These are phyloP conservation scores for Eudemis profundana DNA, from an alignment of 2,888 invertebrate species.

Conservation along the genomic window DNA sequence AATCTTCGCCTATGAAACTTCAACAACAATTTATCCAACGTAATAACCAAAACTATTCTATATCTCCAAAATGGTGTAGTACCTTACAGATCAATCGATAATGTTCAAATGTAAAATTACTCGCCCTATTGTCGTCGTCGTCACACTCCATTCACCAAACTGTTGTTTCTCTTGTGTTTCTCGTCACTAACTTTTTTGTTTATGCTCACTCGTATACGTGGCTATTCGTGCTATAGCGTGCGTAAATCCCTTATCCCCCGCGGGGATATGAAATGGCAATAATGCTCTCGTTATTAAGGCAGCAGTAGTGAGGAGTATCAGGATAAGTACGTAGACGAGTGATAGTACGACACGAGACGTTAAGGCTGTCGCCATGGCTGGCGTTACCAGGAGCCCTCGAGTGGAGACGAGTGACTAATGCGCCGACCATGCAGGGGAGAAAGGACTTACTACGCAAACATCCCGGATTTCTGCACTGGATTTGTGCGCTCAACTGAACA, in stretches of 20 bases:
- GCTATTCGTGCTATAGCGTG: constrained; percentile 47
- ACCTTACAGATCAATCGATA: constrained; percentile 67
- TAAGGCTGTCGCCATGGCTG: background rate
- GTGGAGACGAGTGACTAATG: constrained; percentile 40
- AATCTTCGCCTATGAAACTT: constrained; percentile 57
- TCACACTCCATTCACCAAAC: constrained; percentile 71
- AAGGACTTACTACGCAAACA: constrained; percentile 70
- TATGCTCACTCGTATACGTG: constrained; percentile 48
- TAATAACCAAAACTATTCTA: constrained; percentile 76
- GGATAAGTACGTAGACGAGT: constrained; percentile 12
- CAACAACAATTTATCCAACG: constrained; percentile 63
- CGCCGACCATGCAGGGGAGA: constrained; percentile 63
- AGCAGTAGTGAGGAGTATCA: constrained; percentile 35
- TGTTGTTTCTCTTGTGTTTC: constrained; percentile 67
- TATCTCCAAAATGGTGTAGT: constrained; percentile 64
- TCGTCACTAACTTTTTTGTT: constrained; percentile 67
- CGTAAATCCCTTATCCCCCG: constrained; percentile 69
- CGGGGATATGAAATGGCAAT: constrained; percentile 42
- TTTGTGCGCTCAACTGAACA: constrained; percentile 68
- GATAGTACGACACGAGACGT: constrained; percentile 3
- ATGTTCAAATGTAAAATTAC: constrained; percentile 80
- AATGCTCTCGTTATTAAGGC: constrained; percentile 22
- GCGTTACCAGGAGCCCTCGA: constrained; percentile 9
- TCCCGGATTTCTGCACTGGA: constrained; percentile 62
- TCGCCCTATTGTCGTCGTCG: constrained; percentile 80